Base-by-base conservation (phyloP, 2,797 vertebrate species). In the Sylvia borin region DNA sequence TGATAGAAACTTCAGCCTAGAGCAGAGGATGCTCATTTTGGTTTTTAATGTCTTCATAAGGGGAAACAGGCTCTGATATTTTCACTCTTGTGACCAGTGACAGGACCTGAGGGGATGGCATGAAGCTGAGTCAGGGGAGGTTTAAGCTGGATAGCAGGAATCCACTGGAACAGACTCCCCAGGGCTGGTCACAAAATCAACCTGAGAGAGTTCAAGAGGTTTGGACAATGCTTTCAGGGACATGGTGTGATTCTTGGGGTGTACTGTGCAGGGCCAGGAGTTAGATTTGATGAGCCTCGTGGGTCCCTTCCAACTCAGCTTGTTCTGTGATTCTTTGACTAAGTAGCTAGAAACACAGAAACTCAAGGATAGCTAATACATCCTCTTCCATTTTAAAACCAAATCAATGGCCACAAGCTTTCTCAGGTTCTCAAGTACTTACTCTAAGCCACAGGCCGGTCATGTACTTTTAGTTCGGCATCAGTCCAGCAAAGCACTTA, bases 401-500 rank as follows among this genome's bases (percentile, higher is more conserved):
- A 42, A 62, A 65, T 40, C 29, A 62, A 79, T 13, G 76, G 53
- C 43, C 18, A 61, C 54, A 47, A 64, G 26, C 9, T 51, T 58
- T 57, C 51, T 60, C 51, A 47, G 47, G 12, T 60, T 70, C 73
- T 81, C 47, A 27, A 34, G 42, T 1, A 2, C 26, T 70, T 51
- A 2, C 42, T 85, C 74, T 40, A 43, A 88, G 48, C 42, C 22
- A 11, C 0, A 1, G 38, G 13, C 26, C 1, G 9, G 53, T 40
- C 66, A 7, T 32, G 34, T 34, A 38, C 57, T 88, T 72, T 47
- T 5, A 32, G 14, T 26, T 82, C 15, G 42, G 88, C 93, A 64
- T 26, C 42, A 27, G 40, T 67, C 90, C 96, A 95, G 71, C 13
- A 88, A 93, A 94, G 74, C 79, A 95, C 88, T 96, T 85, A 43